Base-by-base conservation (phyloP, 2,113 vertebrate genomes). In the Burhinus bistriatus region DNA sequence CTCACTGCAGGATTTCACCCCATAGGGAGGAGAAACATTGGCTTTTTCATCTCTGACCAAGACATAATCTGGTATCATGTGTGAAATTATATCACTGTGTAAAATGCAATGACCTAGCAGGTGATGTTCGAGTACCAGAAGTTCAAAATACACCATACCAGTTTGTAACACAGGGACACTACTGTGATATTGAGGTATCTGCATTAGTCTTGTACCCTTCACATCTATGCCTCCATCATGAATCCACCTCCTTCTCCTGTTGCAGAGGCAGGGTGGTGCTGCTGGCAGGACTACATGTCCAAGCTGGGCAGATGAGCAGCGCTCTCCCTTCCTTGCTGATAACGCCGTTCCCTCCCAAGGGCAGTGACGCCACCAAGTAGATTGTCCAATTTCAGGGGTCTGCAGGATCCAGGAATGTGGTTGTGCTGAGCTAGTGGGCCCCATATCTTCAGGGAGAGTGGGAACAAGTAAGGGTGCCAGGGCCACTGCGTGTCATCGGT, bases 401-500 rank as follows among this genome's bases (percentile, higher is more conserved):
- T 62, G 38, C 15, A 71, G 57, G 30, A 75, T 23, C 18, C 21
- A 75, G 55, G 80, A 59, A 44, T 17, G 6, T 18, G 66, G 5
- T 34, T 66, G 27, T 68, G 26, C 30, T 40, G n/a, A 47, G 36
- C 36, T 71, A 49, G 38, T n/a, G 57, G 13, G 17, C 5, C 49
- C 16, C n/a, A 15, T 40, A 29, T 61, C 27, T 89, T 49, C 62
- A 76, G 26, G 62, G 47, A 68, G n/a, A 81, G 38, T 0, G 0
- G 34, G 40, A 76, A 36, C 1, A 3, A 55, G 40, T 36, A n/a
- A 26, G 34, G 34, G 47, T 62, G 29, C n/a, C 40, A 73, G 52
- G 11, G 29, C 34, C 2, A 0, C 23, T 42, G 23, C 2, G 0
- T 3, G 0, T 51, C 49, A 68, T 22, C 7, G 2, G 5, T n/a